phyloP scores from a whole-genome alignment of 2,113 vertebrate genomes.

The Blennius ocellaris region DNA sequence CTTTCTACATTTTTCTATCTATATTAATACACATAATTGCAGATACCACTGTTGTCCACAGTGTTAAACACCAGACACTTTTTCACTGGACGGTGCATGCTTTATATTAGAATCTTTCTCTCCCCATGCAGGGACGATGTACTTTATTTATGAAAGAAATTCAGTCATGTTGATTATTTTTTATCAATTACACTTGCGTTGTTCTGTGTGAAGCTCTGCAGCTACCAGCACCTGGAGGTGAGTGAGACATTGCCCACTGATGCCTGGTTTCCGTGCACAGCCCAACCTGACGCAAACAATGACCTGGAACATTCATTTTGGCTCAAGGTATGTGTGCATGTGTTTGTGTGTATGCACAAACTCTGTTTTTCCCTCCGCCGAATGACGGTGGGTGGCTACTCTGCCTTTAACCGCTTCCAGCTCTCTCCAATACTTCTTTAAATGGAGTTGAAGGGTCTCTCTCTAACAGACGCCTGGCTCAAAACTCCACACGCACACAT shows the following conservation, averaged over 20 bases:
- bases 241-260: constrained; percentile 70
- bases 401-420: constrained; percentile 34
- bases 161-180: not conserved
- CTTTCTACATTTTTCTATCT: too few species aligned
- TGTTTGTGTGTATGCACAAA: not conserved
- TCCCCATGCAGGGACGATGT: not conserved
- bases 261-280: constrained; percentile 90
- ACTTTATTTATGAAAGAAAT: not conserved
- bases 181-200: not conserved
- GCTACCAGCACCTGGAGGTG: constrained; percentile 77
- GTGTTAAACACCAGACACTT: too few species aligned
- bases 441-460: constrained; percentile 26
- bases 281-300: constrained; percentile 66
- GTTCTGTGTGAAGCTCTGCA: constrained; percentile 84
- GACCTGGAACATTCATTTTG: constrained; percentile 80
- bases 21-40: too few species aligned
- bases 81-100: too few species aligned
- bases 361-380: constrained; percentile 27
- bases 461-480: constrained; percentile 27
- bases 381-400: constrained; percentile 38
- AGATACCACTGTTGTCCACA: too few species aligned
- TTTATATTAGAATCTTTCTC: too few species aligned
- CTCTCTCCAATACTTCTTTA: constrained; percentile 35
- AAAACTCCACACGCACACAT: constrained; percentile 2
- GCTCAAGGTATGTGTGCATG: constrained; percentile 86